Evolutionary conservation across 2,113 vertebrate species (phyloP), one percentile per base, ranked within the genome.

Genomic region (Gambusia affinis): DNA sequence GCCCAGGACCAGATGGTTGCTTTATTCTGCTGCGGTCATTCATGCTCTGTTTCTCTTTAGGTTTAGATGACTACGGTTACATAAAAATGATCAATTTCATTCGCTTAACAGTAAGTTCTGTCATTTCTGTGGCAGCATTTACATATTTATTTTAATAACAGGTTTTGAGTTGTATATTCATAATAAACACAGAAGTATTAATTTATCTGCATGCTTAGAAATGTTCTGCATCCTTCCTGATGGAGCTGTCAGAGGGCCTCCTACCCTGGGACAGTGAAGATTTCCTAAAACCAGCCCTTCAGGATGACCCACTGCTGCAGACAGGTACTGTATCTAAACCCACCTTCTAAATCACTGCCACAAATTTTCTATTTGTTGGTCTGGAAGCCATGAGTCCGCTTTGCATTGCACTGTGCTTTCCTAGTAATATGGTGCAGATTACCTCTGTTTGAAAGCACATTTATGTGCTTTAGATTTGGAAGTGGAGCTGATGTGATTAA

Each of bases 11-110:
- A 10, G n/a, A 12, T 24, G 0, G 0, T 22, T 14, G 31, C 0
- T 70, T 0, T 0, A 1, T 65, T 76, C 11, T 24, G 7, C 47
- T 70, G 1, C 60, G 68, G 2, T 35, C 3, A 8, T 24, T 65
- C 19, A 0, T 3, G 22, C 0, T 51, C 54, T 37, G 51, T 51
- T n/a, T 47, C 71, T 86, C 72, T 12, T 60, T 64, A 99, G 98
- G 93, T 82, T 95, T 99, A 67, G 96, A 98, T 70, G 97, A 97
- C 93, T 99, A 99, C 81, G 96, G 96, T 62, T 99, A 96, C 65
- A 85, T 99, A 82, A 98, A 97, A 75, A 93, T 99, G 87, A 96
- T 99, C 89, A 99, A 99, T 94, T 99, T 96, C 70, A 91, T 98
- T 74, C 95, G 98, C 39, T 89, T 92, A 71, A 94, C 94, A 77